Evolutionary conservation across 2,888 invertebrate genomes (phyloP).

Genomic region (Syritta pipiens): DNA sequence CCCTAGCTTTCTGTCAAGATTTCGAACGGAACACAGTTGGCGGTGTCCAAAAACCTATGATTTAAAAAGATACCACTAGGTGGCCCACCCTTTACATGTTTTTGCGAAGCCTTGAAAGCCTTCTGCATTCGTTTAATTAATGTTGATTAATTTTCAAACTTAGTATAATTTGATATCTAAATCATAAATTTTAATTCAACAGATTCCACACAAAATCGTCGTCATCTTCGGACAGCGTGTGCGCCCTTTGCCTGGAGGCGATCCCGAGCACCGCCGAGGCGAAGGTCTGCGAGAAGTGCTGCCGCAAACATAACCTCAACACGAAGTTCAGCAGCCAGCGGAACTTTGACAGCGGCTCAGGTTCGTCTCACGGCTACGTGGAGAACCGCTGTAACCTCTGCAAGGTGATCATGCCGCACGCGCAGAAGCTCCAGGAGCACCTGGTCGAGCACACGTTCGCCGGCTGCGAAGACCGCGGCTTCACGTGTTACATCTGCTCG

Average conservation of each 20-base stretch:
- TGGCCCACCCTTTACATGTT: too few relatives aligned
- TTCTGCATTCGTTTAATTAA: too few relatives aligned
- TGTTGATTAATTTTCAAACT: too few relatives aligned
- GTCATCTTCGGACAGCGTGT: conserved; percentile 78
- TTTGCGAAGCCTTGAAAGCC: too few relatives aligned
- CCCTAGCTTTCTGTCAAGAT: too few relatives aligned
- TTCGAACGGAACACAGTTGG: too few relatives aligned
- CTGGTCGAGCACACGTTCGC: conserved; percentile 96
- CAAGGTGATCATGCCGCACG: conserved; percentile 87
- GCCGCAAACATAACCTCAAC: conserved; percentile 80
- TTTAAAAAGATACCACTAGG: too few relatives aligned
- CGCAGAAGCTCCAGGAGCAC: conserved; percentile 91
- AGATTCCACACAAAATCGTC: conserved; percentile 79
- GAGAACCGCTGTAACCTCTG: conserved; percentile 87
- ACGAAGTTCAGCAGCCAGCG: conserved; percentile 71
- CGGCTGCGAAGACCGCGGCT: conserved; percentile 87
- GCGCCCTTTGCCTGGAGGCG: conserved; percentile 82
- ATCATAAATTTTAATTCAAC: background rate
- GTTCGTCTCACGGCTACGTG: conserved; percentile 72
- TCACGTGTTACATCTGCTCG: conserved; percentile 93
- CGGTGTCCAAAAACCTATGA: too few relatives aligned
- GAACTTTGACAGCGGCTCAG: conserved; percentile 57
- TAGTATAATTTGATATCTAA: too few relatives aligned
- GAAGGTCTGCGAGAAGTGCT: conserved; percentile 87
- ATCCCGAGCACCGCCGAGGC: conserved; percentile 78